Base-by-base conservation (phyloP, 2,797 vertebrate species). In the Sebastes vulpes region DNA sequence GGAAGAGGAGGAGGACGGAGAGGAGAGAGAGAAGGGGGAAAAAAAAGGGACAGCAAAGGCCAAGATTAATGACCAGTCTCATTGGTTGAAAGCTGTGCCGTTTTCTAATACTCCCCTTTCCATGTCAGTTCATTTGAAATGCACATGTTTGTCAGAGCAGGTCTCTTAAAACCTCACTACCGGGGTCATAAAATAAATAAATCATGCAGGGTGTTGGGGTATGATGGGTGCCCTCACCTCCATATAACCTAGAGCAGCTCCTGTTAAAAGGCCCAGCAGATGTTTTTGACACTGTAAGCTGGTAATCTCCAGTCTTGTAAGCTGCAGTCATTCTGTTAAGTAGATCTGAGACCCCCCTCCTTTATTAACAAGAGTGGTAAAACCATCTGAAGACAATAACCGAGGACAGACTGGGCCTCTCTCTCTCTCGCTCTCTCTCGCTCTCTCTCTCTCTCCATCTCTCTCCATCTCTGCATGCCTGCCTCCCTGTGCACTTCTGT, bases 311-410 rank as follows among this genome's bases (percentile, higher is more conserved):
- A 96, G 94, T 94, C 95, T 96, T 97, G 96, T 97, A 97, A 93
- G 94, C 95, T 95, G 95, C 95, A 97, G 97, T 97, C 97, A 97
- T 97, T 97, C 96, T 94, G 95, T 97, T 98, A 97, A 97, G 97
- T 97, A 97, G 96, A 97, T 97, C 96, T 92, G 89, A 94, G 94
- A 94, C 94, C 83, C 87, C 58, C 78, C 85, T 75, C 94, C 95
- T 97, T 98, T 97, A 98, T 98, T 97, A 98, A 96, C 97, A 96
- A 95, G 96, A 98, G 97, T 97, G 97, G 97, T 97, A 97, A 97
- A 97, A 97, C 96, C 96, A 97, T 97, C 96, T 96, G 96, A 97
- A 97, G 97, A 98, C 97, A 97, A 97, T 98, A 97, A 97, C 95
- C 88, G 95, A 93, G 96, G 92, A 97, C 96, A 95, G 93, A 95